Evolutionary conservation across 2,888 invertebrate species (phyloP), one percentile per base, ranked within the genome.

Genomic region (Drosophila paucipuncta): DNA sequence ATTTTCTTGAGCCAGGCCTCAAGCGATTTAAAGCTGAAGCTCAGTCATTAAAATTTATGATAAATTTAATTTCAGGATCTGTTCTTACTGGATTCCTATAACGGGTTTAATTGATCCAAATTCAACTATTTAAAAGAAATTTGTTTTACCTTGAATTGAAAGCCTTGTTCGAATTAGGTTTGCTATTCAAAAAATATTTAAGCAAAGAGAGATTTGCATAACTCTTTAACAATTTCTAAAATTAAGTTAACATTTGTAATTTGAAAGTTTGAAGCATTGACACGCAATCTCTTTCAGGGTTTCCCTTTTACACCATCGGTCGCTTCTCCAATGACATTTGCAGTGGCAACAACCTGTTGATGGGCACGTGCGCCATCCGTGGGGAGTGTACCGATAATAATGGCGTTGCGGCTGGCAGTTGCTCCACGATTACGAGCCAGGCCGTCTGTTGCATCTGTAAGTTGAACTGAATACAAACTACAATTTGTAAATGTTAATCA

Each of bases 371-470:
- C 88, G 95, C 96, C 73, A 96, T 97, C n/a, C 94, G 95, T 55
- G 94, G 96, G 11, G 97, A 97, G 92, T 97, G 97, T 91, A 92
- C 94, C 61, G 95, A 95, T 85, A 95, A 95, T 33, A 95, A 95
- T 67, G 98, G 98, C 0, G 95, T 95, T 10, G 82, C 95, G 49
- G 96, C 96, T 0, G 97, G 97, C 16, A 93, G 93, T 16, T 98
- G 98, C 91, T 97, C 96, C 5, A 95, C 95, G 30, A 72, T 93
- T 5, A 93, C 93, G 33, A 95, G 95, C 65, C 95, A 96, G 85
- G 97, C 97, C 4, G 95, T 96, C 67, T 98, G 98, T 91, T 98
- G 98, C 91, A 95, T 97, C 72, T 96, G 97, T 97, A 94, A 95
- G 95, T 94, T 52, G 4, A 11, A 0, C 18, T 9, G 2, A 31